Evolutionary conservation across 53 echinoderm and acorn worm species (phyloP).

Genomic region (Temnopleurus reevesii): DNA sequence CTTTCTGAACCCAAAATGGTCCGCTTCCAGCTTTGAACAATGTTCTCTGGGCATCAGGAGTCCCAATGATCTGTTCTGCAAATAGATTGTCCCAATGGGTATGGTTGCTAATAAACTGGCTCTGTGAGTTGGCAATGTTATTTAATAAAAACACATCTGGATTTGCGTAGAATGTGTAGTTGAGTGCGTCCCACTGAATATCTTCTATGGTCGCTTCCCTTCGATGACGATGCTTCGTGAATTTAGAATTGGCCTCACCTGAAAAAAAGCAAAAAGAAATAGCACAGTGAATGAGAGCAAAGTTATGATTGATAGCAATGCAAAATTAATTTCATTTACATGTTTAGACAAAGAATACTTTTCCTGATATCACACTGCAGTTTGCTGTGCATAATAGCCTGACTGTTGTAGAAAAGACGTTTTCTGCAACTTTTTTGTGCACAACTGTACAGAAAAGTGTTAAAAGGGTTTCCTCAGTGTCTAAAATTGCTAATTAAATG

Average conservation of each 20-base stretch:
- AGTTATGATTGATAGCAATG: too few species aligned
- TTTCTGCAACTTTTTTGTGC: too few species aligned
- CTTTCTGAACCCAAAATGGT: conserved; percentile 57
- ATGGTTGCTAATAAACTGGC: not conserved
- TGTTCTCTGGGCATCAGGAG: conserved; percentile 14
- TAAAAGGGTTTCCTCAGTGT: too few species aligned
- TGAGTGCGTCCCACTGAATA: conserved; percentile 25
- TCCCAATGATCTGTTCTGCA: conserved; percentile 42
- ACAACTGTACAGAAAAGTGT: too few species aligned
- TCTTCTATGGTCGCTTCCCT: conserved; percentile 24
- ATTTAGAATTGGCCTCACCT: conserved; percentile 27
- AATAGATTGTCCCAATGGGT: conserved; percentile 27
- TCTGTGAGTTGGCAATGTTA: not conserved
- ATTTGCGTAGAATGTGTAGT: conserved; percentile 56
- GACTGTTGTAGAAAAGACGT: too few species aligned
- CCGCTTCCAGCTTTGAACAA: conserved; percentile 43
- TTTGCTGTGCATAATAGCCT: too few species aligned
- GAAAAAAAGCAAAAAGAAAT: not conserved
- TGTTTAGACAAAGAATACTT: too few species aligned
- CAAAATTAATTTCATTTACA: too few species aligned
- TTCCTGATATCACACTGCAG: too few species aligned
- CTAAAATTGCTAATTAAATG: too few species aligned
- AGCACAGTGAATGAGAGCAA: not conserved
- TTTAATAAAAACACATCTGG: conserved; percentile 49
- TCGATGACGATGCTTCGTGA: not conserved